phyloP scores from a whole-genome alignment of 2,797 vertebrate genomes.

The Oreochromis mossambicus region DNA sequence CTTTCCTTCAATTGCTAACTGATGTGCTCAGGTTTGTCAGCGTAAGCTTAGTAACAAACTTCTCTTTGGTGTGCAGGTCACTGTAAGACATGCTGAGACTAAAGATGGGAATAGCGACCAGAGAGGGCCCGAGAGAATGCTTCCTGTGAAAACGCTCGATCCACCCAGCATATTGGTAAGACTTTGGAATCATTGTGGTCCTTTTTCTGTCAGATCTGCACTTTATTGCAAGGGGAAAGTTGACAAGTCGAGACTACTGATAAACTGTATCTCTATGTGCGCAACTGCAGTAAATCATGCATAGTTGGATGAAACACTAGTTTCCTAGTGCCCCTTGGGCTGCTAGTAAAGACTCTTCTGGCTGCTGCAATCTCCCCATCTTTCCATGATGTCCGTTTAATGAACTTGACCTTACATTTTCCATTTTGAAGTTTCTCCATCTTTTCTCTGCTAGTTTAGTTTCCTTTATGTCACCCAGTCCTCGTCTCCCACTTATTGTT shows the following conservation, averaged over 20 bases:
- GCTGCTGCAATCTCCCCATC: slow-evolving; percentile 13
- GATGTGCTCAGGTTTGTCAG: not conserved
- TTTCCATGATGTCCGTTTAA: slow-evolving; percentile 48
- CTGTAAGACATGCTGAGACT: slow-evolving; percentile 80
- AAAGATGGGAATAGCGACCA: slow-evolving; percentile 84
- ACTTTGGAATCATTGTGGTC: not conserved
- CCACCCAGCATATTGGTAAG: slow-evolving; percentile 29
- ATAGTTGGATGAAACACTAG: slow-evolving; percentile 26
- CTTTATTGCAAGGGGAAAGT: not conserved
- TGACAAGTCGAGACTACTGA: slow-evolving; percentile 1
- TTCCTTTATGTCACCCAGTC: slow-evolving; percentile 32
- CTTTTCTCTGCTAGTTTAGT: not conserved
- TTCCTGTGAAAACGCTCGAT: slow-evolving; percentile 32
- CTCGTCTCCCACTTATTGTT: not conserved
- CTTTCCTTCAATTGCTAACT: not conserved
- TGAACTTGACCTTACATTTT: slow-evolving; percentile 50
- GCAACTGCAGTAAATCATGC: slow-evolving; percentile 4
- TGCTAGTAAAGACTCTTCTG: slow-evolving; percentile 44
- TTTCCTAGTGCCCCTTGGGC: slow-evolving; percentile 43
- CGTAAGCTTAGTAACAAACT: not conserved
- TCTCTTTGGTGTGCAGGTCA: slow-evolving; percentile 76
- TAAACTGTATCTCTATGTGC: not conserved
- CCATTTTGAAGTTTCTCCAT: slow-evolving; percentile 11
- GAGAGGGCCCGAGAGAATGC: slow-evolving; percentile 62
- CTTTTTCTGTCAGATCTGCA: not conserved